phyloP scores from a whole-genome alignment of 2,113 vertebrate species.

The Nematolebias whitei region DNA sequence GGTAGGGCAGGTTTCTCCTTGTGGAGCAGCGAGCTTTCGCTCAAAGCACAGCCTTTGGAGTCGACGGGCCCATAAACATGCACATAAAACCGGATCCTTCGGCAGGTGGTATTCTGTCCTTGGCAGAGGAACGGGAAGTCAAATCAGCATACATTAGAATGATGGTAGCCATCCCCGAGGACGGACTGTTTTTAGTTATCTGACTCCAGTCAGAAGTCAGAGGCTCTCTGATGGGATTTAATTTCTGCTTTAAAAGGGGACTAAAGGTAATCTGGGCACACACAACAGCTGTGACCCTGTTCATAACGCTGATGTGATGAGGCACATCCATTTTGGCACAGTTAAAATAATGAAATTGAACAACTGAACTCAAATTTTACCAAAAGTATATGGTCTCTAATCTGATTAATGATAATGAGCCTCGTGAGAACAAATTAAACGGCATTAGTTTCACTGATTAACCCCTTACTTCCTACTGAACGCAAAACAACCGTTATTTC shows the following conservation, averaged over 20 bases:
- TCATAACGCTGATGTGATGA: slow-evolving; percentile 27
- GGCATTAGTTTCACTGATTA: slow-evolving; percentile 24
- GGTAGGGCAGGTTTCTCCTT: slow-evolving; percentile 62
- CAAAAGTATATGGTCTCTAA: slow-evolving; percentile 19
- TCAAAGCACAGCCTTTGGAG: slow-evolving; percentile 59
- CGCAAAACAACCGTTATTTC: slow-evolving; percentile 23
- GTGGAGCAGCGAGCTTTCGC: slow-evolving; percentile 58
- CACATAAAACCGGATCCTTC: slow-evolving; percentile 73
- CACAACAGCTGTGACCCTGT: slow-evolving; percentile 54
- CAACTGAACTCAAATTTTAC: slow-evolving; percentile 20
- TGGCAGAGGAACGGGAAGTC: slow-evolving; percentile 66
- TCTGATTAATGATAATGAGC: slow-evolving; percentile 10
- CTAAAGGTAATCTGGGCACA: slow-evolving; percentile 37
- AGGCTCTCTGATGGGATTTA: slow-evolving; percentile 50
- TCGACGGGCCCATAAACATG: slow-evolving; percentile 73
- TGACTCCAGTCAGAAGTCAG: slow-evolving; percentile 63
- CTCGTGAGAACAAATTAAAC: slow-evolving; percentile 14
- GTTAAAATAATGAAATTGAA: background rate
- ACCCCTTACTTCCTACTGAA: slow-evolving; percentile 11
- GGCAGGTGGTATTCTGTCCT: slow-evolving; percentile 79
- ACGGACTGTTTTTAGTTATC: slow-evolving; percentile 68
- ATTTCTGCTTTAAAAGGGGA: slow-evolving; percentile 42
- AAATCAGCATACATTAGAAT: slow-evolving; percentile 78
- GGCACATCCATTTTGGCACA: slow-evolving; percentile 21
- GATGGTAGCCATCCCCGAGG: slow-evolving; percentile 57